Conservation (phyloP, 2,113 vertebrate genomes). For the Protobothrops mucrosquamatus region DNA sequence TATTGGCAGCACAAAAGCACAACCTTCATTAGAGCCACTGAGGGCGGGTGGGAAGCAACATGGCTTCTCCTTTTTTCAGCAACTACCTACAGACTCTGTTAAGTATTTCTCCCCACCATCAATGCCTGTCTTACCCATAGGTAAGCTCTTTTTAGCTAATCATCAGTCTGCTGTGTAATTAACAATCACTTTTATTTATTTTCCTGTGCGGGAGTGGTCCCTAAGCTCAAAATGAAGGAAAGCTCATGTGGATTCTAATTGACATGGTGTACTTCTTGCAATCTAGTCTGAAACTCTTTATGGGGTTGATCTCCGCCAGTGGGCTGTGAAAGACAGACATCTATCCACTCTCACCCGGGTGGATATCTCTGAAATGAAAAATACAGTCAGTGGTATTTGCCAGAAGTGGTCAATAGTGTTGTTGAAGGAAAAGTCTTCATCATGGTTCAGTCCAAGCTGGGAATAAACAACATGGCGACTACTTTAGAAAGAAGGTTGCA, state of each 20-base stretch:
- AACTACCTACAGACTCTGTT: background rate
- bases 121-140: background rate
- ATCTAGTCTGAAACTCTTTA: background rate
- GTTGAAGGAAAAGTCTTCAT: too few relatives aligned
- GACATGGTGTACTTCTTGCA: background rate
- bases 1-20: background rate
- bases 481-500: too few relatives aligned
- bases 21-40: background rate
- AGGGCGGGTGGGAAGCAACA: background rate
- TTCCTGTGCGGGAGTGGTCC: background rate
- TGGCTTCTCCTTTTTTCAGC: background rate
- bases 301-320: background rate
- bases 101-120: background rate
- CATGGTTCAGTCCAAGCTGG: too few relatives aligned
- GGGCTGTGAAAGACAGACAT: background rate
- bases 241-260: background rate
- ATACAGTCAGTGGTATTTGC: background rate
- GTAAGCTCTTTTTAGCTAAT: background rate
- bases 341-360: background rate
- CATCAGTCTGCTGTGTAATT: background rate
- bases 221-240: background rate
- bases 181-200: background rate
- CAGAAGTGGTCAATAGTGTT: background rate
- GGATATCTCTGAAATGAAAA: background rate
- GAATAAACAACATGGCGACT: too few relatives aligned